These are phyloP conservation scores for Oncorhynchus masou DNA, from an alignment of 2,113 vertebrate species.

Conservation along the genomic window DNA sequence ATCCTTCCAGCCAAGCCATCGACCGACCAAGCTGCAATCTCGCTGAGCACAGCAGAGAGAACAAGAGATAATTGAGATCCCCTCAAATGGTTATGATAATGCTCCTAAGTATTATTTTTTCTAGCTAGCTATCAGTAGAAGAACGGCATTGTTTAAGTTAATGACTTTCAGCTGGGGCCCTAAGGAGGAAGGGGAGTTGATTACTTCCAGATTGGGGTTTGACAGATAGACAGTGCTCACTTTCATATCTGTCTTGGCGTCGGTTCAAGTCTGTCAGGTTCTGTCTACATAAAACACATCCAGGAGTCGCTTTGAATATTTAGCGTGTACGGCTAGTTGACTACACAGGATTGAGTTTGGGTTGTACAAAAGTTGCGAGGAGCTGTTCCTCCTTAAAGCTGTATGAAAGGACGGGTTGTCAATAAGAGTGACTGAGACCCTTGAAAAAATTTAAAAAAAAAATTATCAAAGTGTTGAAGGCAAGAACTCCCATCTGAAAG, in stretches of 20 bases:
- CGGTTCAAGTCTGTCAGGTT: slow-evolving; percentile 79
- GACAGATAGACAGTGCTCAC: slow-evolving; percentile 89
- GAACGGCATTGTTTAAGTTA: slow-evolving; percentile 88
- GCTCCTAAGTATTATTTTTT: slow-evolving; percentile 81
- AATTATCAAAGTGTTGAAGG: slow-evolving; percentile 60
- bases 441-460: no score
- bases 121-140: slow-evolving; percentile 82
- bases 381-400: slow-evolving; percentile 40
- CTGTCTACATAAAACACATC: slow-evolving; percentile 79
- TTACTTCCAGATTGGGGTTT: slow-evolving; percentile 83
- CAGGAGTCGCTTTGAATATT: slow-evolving; percentile 71
- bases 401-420: slow-evolving; percentile 71
- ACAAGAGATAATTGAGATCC: slow-evolving; percentile 83
- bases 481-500: slow-evolving; percentile 15
- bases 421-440: slow-evolving; percentile 19
- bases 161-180: slow-evolving; percentile 91
- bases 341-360: slow-evolving; percentile 19
- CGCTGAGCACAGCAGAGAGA: slow-evolving; percentile 21
- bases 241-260: slow-evolving; percentile 85
- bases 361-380: background rate
- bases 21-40: slow-evolving; percentile 25
- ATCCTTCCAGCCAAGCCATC: slow-evolving; percentile 19
- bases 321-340: slow-evolving; percentile 27
- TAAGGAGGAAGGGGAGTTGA: slow-evolving; percentile 78
- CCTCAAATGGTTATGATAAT: slow-evolving; percentile 82